Conservation (phyloP, 2,113 vertebrate species). For the Rhegmatorhina hoffmannsi region DNA sequence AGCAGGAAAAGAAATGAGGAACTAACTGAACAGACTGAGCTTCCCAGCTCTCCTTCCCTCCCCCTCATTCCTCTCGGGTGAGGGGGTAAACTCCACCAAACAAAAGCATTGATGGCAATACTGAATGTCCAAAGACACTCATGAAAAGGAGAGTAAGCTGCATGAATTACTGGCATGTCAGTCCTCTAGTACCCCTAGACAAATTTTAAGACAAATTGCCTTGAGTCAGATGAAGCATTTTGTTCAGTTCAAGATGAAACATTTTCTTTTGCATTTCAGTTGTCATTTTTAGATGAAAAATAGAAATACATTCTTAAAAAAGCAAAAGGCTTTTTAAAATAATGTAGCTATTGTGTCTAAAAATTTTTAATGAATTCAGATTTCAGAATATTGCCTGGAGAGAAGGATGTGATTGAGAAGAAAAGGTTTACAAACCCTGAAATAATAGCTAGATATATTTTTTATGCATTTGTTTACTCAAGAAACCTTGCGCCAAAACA, state of each 20-base stretch:
- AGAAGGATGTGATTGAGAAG: background rate
- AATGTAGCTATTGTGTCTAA: background rate
- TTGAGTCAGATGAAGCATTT: background rate
- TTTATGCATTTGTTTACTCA: background rate
- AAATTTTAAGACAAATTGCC: background rate
- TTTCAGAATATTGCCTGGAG: background rate
- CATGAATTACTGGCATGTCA: background rate
- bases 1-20: background rate
- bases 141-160: background rate
- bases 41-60: background rate
- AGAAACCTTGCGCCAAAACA: background rate
- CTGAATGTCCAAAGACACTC: background rate
- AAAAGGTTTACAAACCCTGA: background rate
- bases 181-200: background rate
- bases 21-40: background rate
- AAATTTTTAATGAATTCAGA: background rate
- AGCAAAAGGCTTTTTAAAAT: background rate
- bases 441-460: background rate
- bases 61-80: background rate
- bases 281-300: background rate
- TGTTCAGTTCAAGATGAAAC: background rate
- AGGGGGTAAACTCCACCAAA: background rate
- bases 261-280: background rate
- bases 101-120: background rate
- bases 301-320: background rate